Evolutionary conservation across 2,888 invertebrate species (phyloP), one percentile per base, ranked within the genome.

Genomic region (Melieria picta): DNA sequence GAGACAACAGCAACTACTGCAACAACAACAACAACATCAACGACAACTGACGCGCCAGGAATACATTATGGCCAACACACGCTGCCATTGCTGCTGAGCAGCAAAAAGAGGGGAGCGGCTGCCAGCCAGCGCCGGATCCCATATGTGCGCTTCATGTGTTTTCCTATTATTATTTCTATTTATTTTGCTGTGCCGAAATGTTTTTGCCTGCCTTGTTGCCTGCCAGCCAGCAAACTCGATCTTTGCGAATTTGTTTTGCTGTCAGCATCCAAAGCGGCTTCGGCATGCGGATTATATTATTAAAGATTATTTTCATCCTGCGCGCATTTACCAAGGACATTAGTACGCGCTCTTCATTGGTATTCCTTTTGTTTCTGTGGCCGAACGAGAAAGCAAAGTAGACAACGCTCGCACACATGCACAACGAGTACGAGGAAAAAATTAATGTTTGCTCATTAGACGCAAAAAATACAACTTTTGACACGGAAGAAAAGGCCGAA

Each of bases 21-120:
- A 46, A 13, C 13, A 9, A 60, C 30, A 50, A 43, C 13, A 43
- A 11, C 5, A 52, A 69, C 43, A 43, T 16, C 46, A 69, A 63
- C 43, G 47, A 56, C 11, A 10, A 10, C 7, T n/a, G 52, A 57
- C 66, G 65, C 69, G 65, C 62, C 72, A 66, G 62, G 69, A 69
- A 72, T 72, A 69, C 65, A 68, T 68, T 72, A 65, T 69, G 55
- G 55, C 52, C 55, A 65, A 65, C 64, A 52, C 55, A 55, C 6
- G 30, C 4, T 45, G 48, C 64, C 56, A 50, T 45, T 45, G 16
- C 57, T 30, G 30, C 30, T 30, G 30, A 30, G 2, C 16, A 16
- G 16, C 16, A 16, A 9, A 68, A 42, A 48, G 10, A 10, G 43
- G 16, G 61, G 30, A 2, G 30, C 1, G 30, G 3, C 30, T 30